Conservation (phyloP, 2,888 invertebrate genomes). For the Aporophyla lueneburgensis region DNA sequence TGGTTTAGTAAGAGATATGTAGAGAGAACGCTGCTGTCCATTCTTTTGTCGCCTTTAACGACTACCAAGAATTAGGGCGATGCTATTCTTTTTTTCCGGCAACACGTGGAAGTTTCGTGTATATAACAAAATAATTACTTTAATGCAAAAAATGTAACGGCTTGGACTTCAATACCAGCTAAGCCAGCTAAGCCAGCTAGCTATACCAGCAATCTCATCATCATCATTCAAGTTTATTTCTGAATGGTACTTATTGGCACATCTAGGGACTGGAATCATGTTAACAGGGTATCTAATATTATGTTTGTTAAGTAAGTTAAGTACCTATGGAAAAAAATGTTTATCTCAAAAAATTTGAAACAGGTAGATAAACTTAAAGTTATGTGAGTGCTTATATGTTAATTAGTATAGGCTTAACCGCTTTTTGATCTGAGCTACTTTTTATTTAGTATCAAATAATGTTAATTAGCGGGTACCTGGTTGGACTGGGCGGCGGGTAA, state of each 20-base stretch:
- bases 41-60: no score
- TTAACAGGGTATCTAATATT: background rate
- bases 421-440: background rate
- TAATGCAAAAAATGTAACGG: background rate
- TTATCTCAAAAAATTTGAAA: background rate
- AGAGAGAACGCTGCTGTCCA: no score
- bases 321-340: background rate
- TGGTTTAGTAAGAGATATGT: no score
- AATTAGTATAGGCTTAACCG: background rate
- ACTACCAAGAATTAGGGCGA: no score
- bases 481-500: constrained; percentile 95
- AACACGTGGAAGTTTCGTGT: no score
- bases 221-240: background rate
- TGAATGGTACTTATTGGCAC: background rate
- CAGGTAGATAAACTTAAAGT: background rate
- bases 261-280: constrained; percentile 2
- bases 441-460: background rate
- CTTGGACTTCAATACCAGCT: background rate
- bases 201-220: no score
- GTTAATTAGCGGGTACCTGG: constrained; percentile 77
- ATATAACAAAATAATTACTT: background rate
- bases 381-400: background rate
- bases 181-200: no score
- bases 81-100: no score
- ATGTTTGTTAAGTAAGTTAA: no score